phyloP scores from a whole-genome alignment of 2,888 invertebrate genomes.

The Drosophila picticornis region DNA sequence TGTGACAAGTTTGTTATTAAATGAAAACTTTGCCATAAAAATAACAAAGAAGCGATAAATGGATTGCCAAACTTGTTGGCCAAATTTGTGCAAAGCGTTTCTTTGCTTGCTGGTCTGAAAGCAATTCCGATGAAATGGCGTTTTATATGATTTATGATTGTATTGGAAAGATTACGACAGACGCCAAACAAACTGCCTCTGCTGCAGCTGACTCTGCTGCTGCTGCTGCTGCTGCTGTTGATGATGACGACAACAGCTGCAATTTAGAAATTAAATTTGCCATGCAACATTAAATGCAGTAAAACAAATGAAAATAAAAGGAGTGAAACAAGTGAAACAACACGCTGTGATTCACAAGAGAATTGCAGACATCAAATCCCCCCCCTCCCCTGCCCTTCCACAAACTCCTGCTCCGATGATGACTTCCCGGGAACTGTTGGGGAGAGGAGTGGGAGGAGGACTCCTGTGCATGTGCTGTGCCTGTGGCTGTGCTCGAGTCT shows the following conservation, averaged over 20 bases:
- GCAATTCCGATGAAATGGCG: slow-evolving; percentile 57
- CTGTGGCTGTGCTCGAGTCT: slow-evolving; percentile 36
- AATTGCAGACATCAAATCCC: slow-evolving; percentile 22
- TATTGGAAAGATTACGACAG: slow-evolving; percentile 66
- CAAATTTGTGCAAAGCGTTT: not conserved
- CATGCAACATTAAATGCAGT: slow-evolving; percentile 78
- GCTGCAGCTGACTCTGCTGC: slow-evolving; percentile 6
- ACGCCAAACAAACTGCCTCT: slow-evolving; percentile 47
- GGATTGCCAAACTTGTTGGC: not conserved
- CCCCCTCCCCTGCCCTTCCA: not conserved
- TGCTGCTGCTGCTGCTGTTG: slow-evolving; percentile 8
- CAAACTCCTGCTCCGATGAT: slow-evolving; percentile 2
- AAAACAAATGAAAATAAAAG: slow-evolving; percentile 36
- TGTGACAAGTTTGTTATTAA: not conserved
- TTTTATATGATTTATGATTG: slow-evolving; percentile 70
- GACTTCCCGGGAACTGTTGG: slow-evolving; percentile 31
- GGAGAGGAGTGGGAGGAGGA: not conserved
- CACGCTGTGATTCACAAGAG: slow-evolving; percentile 61
- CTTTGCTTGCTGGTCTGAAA: not conserved
- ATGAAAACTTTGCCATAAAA: not conserved
- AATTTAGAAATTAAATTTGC: slow-evolving; percentile 83
- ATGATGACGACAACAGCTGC: slow-evolving; percentile 76
- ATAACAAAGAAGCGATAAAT: not conserved
- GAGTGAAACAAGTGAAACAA: slow-evolving; percentile 5
- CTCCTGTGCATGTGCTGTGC: slow-evolving; percentile 32